A percentile compares a stretch with the other conserved stretches of the same genome.
phyloP scores from a whole-genome alignment of 1,140 invertebrate species.

The Drosophila rufa region DNA sequence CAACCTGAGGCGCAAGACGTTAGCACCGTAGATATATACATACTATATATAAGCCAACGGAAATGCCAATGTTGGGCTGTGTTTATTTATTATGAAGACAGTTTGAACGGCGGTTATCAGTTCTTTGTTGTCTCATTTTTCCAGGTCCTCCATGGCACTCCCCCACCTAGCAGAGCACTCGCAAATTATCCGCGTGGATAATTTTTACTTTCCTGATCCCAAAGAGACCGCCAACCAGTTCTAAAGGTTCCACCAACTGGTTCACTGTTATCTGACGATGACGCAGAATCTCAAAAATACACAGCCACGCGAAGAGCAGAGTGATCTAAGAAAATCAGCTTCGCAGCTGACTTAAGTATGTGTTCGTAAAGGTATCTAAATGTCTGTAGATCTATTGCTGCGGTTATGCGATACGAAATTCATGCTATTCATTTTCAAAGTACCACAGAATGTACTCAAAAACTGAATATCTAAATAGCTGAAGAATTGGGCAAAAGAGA shows the following conservation, averaged over 20 bases:
- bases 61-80: slow-evolving; percentile 15
- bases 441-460: no score
- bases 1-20: slow-evolving; percentile 18
- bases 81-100: slow-evolving; percentile 29
- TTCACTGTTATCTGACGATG: slow-evolving; percentile 41
- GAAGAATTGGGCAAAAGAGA: no score
- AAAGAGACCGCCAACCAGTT: slow-evolving; percentile 55
- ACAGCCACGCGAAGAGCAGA: neutral
- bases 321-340: slow-evolving; percentile 57
- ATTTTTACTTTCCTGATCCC: slow-evolving; percentile 55
- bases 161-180: neutral
- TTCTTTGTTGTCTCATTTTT: slow-evolving; percentile 13
- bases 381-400: neutral
- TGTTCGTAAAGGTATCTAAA: slow-evolving; percentile 7
- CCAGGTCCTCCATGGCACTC: no score
- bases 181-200: slow-evolving; percentile 12
- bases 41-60: slow-evolving; percentile 30
- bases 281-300: slow-evolving; percentile 35
- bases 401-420: neutral
- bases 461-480: no score
- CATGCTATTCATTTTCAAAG: neutral
- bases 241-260: slow-evolving; percentile 50
- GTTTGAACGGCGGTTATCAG: slow-evolving; percentile 14
- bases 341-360: neutral
- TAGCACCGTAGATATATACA: neutral